Evolutionary conservation across 64 coral and sea anemone species (phyloP).

Genomic region (Porites lutea): DNA sequence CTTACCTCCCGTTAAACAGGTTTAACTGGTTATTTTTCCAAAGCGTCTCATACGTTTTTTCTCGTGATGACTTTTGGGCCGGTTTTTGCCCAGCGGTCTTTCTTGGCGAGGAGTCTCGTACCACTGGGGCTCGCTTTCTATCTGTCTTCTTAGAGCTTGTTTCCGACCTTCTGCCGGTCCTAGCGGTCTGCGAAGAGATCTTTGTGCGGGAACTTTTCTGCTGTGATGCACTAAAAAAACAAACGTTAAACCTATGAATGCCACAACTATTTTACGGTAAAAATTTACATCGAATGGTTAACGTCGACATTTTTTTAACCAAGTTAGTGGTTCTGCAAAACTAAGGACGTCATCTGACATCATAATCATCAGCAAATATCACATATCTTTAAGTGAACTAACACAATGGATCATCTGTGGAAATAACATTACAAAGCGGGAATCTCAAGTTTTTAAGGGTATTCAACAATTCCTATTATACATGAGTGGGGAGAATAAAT

Average conservation of each 20-base stretch:
- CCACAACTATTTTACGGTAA: too few relatives aligned
- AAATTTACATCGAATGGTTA: not conserved
- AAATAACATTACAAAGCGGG: too few relatives aligned
- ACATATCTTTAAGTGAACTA: too few relatives aligned
- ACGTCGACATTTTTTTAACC: not conserved
- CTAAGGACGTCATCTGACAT: too few relatives aligned
- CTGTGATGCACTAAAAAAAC: not conserved
- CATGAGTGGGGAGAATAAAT: not conserved
- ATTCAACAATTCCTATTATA: too few relatives aligned
- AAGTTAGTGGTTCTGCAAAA: too few relatives aligned
- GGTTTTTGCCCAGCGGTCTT: not conserved
- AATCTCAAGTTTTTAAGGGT: too few relatives aligned
- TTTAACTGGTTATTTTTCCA: slow-evolving; percentile 41
- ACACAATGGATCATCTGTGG: too few relatives aligned
- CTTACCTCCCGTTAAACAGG: not conserved
- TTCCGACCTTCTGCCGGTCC: not conserved
- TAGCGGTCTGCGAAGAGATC: not conserved
- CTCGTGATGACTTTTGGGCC: not conserved
- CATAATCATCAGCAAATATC: too few relatives aligned
- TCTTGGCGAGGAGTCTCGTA: not conserved
- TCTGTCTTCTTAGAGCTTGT: not conserved
- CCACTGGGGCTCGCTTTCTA: not conserved
- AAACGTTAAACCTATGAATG: not conserved
- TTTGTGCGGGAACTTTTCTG: not conserved
- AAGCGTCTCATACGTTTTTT: slow-evolving; percentile 26